A percentile compares a stretch with the other conserved stretches of the same genome.
phyloP scores from a whole-genome alignment of 1,140 invertebrate species.

The Brachionus koreanus region DNA sequence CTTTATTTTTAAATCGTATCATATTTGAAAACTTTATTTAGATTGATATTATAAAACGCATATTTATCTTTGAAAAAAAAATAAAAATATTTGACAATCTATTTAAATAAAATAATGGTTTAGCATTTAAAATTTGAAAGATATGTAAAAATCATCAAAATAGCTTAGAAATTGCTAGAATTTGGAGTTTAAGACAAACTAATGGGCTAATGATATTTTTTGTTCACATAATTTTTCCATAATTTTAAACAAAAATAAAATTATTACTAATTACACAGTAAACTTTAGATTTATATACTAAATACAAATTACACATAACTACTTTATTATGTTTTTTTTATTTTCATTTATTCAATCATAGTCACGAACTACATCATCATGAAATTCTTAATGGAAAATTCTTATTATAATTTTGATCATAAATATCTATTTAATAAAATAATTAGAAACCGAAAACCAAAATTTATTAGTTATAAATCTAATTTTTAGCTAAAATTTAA shows the following conservation, averaged over 20 bases:
- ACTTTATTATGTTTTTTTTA: not conserved
- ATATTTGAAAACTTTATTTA: too few species aligned
- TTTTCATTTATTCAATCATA: not conserved
- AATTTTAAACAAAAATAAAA: not conserved
- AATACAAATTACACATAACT: not conserved
- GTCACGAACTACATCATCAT: not conserved
- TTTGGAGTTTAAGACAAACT: not conserved
- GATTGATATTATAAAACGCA: too few species aligned
- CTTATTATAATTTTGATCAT: not conserved
- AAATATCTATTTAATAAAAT: not conserved
- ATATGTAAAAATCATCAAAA: too few species aligned
- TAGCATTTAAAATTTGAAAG: too few species aligned
- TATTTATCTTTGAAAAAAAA: too few species aligned
- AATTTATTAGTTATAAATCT: not conserved
- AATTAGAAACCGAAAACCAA: not conserved
- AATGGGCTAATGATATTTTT: not conserved
- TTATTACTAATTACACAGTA: not conserved
- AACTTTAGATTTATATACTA: not conserved
- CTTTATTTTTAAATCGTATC: too few species aligned
- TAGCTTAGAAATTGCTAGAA: too few species aligned
- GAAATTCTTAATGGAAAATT: not conserved
- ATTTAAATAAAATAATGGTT: too few species aligned
- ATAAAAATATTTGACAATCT: too few species aligned
- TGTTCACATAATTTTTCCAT: not conserved
- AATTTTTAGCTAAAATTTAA: not conserved